Conservation (phyloP, 2,113 vertebrate genomes). For the Anoplopoma fimbria region DNA sequence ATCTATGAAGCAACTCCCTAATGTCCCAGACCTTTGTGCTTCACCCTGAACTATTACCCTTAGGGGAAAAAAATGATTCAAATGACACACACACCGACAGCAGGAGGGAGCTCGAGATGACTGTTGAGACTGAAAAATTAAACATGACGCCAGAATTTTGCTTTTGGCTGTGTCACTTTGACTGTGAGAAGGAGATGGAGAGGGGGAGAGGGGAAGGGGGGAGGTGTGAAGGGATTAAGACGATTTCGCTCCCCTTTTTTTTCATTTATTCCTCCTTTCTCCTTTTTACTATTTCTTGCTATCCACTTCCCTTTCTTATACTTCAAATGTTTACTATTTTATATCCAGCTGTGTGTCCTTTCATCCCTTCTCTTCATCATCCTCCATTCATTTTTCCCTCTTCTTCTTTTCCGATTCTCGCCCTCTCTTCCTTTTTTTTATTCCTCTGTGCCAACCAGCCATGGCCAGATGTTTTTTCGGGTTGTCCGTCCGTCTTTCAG, state of each 20-base stretch:
- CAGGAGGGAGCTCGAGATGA: conserved; percentile 37
- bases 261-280: conserved; percentile 1
- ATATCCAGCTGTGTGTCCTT: conserved; percentile 2
- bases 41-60: conserved; percentile 50
- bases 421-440: background rate
- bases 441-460: too few species aligned
- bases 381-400: background rate
- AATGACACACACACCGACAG: conserved; percentile 43
- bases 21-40: conserved; percentile 41
- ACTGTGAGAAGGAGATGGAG: conserved; percentile 4
- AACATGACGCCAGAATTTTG: conserved; percentile 48
- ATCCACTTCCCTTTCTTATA: background rate
- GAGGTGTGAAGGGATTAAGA: conserved; percentile 25
- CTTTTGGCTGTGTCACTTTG: conserved; percentile 52
- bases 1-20: background rate
- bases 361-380: background rate
- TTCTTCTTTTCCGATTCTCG: background rate
- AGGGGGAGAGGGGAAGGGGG: conserved; percentile 12
- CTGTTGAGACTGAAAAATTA: conserved; percentile 50
- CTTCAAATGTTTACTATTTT: background rate
- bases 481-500: background rate
- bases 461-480: background rate
- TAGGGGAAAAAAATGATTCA: conserved; percentile 49
- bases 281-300: background rate
- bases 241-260: conserved; percentile 16